Conservation (phyloP, 2,797 vertebrate genomes). For the Squalus acanthias region DNA sequence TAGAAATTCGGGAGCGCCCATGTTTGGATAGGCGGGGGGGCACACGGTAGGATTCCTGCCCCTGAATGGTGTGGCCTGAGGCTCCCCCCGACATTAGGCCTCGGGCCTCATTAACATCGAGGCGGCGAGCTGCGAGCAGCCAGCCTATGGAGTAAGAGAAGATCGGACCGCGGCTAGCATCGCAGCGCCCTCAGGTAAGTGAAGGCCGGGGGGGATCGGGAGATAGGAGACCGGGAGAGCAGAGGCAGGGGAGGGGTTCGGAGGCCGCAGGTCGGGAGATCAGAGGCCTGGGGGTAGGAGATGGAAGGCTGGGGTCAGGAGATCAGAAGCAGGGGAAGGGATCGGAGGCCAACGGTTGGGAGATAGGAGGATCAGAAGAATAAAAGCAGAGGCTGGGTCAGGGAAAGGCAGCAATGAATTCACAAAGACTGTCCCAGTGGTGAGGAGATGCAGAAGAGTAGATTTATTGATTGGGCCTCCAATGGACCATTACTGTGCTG, state of each 20-base stretch:
- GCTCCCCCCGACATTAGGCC: not conserved
- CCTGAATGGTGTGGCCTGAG: not conserved
- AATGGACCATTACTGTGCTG: too few species aligned
- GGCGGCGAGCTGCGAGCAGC: not conserved
- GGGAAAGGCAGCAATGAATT: not conserved
- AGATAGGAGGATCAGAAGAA: not conserved
- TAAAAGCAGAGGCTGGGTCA: too few species aligned
- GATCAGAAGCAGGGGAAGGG: not conserved
- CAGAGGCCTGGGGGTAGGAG: not conserved
- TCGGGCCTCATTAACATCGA: not conserved
- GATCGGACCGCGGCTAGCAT: not conserved
- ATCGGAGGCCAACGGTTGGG: not conserved
- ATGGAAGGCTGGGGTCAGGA: not conserved
- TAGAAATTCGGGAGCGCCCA: too few species aligned
- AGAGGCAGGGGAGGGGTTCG: not conserved
- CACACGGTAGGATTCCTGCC: not conserved
- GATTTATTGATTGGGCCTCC: not conserved
- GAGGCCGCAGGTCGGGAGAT: too few species aligned
- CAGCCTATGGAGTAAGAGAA: not conserved
- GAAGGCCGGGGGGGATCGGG: not conserved
- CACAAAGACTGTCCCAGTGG: not conserved
- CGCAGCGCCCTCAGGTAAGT: not conserved
- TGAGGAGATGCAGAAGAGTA: not conserved
- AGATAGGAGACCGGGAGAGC: not conserved
- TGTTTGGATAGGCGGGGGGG: not conserved